Evolutionary conservation across 2,797 vertebrate genomes (phyloP).

Genomic region (Heteromormyrus szaboi): DNA sequence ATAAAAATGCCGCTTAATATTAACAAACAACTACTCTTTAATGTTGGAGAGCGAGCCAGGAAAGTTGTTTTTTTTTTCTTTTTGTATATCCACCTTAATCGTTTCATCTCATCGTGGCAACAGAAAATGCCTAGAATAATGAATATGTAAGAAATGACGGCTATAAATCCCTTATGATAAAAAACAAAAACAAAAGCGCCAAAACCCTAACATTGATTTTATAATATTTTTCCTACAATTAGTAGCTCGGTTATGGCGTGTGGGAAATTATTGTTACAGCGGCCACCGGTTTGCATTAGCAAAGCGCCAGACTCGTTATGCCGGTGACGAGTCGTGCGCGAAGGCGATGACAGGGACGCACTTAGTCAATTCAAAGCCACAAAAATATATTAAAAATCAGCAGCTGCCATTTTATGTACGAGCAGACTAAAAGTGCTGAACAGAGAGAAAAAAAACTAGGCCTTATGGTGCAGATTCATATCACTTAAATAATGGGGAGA

Average conservation of each 20-base stretch:
- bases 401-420: constrained; percentile 12
- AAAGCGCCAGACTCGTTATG: not conserved
- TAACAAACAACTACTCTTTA: not conserved
- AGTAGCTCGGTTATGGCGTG: not conserved
- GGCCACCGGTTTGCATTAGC: not conserved
- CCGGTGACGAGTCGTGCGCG: not conserved
- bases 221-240: not conserved
- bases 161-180: not conserved
- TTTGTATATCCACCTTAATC: not conserved
- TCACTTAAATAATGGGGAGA: constrained; percentile 4
- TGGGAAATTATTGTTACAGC: not conserved
- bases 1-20: not conserved
- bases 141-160: not conserved
- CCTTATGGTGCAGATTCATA: not conserved
- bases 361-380: not conserved
- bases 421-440: not conserved
- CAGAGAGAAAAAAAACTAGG: not conserved
- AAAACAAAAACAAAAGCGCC: not conserved
- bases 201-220: not conserved
- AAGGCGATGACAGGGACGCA: not conserved
- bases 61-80: not conserved
- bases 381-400: not conserved
- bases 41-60: not conserved
- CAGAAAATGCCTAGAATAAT: not conserved
- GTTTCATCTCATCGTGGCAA: not conserved